These are phyloP conservation scores for Brachystomella parvula DNA, from an alignment of 1,140 invertebrate species.

Conservation along the genomic window DNA sequence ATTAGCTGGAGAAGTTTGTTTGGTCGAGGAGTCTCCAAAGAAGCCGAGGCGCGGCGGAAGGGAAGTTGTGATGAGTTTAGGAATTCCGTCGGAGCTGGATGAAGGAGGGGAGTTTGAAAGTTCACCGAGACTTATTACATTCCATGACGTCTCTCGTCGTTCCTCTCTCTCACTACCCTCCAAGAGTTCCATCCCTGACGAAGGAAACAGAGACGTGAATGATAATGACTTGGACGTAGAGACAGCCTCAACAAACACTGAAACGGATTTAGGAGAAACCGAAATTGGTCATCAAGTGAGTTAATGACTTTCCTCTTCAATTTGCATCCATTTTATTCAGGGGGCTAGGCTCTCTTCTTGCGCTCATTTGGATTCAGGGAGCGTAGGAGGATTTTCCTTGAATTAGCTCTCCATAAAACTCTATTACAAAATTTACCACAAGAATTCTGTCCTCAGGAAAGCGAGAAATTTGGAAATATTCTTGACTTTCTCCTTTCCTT, in stretches of 20 bases:
- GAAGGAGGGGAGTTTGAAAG: slow-evolving; percentile 18
- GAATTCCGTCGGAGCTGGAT: slow-evolving; percentile 18
- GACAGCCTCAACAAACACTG: slow-evolving; percentile 42
- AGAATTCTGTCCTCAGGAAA: too few species aligned
- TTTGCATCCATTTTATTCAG: neutral
- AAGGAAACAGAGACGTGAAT: slow-evolving; percentile 31
- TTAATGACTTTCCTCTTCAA: slow-evolving; percentile 15
- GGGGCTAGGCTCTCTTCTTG: neutral
- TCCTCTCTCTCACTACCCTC: neutral
- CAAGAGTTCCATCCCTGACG: neutral
- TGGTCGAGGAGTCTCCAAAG: slow-evolving; percentile 46
- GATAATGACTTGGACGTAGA: slow-evolving; percentile 50
- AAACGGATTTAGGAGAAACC: slow-evolving; percentile 58
- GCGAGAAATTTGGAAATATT: too few species aligned
- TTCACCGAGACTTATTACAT: slow-evolving; percentile 37
- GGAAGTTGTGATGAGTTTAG: slow-evolving; percentile 19
- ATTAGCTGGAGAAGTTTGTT: slow-evolving; percentile 54
- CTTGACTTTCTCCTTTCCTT: too few species aligned
- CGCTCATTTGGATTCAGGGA: neutral
- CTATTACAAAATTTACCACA: too few species aligned
- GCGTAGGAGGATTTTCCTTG: too few species aligned
- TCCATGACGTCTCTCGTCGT: slow-evolving; percentile 32
- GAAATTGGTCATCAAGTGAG: slow-evolving; percentile 54
- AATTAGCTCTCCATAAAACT: too few species aligned
- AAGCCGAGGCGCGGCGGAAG: slow-evolving; percentile 33